phyloP scores from a whole-genome alignment of 2,888 invertebrate genomes.

The Ormyrus rosae region DNA sequence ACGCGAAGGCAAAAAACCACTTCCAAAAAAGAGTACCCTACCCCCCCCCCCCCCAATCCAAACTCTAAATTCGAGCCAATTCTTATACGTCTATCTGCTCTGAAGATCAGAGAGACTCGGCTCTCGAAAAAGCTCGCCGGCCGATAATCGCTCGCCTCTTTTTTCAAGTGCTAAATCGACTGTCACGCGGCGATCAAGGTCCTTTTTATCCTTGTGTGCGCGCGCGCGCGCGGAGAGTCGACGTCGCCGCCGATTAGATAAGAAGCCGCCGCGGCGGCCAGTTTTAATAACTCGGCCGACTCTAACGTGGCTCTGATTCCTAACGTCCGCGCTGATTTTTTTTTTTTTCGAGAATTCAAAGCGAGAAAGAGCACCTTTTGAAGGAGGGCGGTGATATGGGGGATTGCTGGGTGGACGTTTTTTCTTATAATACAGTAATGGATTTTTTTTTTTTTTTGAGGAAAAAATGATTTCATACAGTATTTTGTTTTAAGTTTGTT shows the following conservation, averaged over 20 bases:
- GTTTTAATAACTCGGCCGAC: conserved; percentile 15
- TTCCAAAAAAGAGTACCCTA: not conserved
- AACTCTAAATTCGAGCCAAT: conserved; percentile 1
- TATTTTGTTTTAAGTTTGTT: too few relatives aligned
- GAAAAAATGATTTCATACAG: too few relatives aligned
- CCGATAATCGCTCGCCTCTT: conserved; percentile 23
- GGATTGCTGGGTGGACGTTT: too few relatives aligned
- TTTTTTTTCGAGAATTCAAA: too few relatives aligned
- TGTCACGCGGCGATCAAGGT: conserved; percentile 71
- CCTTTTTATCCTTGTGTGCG: conserved; percentile 69
- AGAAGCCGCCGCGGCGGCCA: conserved; percentile 58
- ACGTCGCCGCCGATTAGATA: conserved; percentile 70
- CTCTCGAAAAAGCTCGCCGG: not conserved
- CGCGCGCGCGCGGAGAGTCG: conserved; percentile 26
- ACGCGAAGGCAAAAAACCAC: not conserved
- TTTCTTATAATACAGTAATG: too few relatives aligned
- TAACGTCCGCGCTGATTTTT: too few relatives aligned
- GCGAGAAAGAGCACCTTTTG: too few relatives aligned
- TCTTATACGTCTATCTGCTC: conserved; percentile 2
- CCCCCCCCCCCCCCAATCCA: too few relatives aligned
- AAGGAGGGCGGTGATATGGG: too few relatives aligned
- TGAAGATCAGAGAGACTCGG: not conserved
- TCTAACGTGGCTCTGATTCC: too few relatives aligned
- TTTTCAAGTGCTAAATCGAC: conserved; percentile 62
- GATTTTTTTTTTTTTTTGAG: too few relatives aligned